These are phyloP conservation scores for Tyto alba DNA, from an alignment of 2,113 vertebrate genomes.

Conservation along the genomic window DNA sequence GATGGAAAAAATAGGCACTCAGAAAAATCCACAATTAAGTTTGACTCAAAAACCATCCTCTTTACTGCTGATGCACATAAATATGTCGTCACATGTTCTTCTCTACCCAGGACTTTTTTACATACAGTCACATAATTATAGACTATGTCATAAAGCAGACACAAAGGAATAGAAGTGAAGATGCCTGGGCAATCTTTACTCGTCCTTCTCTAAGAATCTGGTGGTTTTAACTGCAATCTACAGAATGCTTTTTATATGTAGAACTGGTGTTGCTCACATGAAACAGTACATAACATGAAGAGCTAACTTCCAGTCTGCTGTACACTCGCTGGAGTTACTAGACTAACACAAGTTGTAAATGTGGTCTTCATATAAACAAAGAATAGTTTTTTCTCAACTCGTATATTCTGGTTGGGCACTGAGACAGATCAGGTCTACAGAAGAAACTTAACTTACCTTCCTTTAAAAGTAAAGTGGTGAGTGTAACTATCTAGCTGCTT, in stretches of 20 bases:
- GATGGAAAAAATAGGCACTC: neutral
- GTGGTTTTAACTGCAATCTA: neutral
- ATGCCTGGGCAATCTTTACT: neutral
- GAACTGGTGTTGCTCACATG: neutral
- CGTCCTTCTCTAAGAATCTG: neutral
- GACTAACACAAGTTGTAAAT: neutral
- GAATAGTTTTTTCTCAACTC: neutral
- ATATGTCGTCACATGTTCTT: accelerated
- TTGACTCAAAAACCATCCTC: neutral
- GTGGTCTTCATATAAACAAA: neutral
- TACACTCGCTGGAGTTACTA: neutral
- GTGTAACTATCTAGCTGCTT: neutral
- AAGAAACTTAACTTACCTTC: neutral
- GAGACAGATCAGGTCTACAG: neutral
- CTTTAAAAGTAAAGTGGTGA: neutral
- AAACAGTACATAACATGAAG: neutral
- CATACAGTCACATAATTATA: neutral
- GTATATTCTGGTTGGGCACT: neutral
- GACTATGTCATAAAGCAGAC: neutral
- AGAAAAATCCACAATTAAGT: neutral
- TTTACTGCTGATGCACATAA: accelerated
- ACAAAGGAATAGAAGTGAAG: neutral
- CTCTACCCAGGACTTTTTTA: neutral
- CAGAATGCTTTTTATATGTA: neutral
- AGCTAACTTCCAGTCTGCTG: neutral